Conservation (phyloP, 2,113 vertebrate genomes). For the Cyanocitta stelleri region DNA sequence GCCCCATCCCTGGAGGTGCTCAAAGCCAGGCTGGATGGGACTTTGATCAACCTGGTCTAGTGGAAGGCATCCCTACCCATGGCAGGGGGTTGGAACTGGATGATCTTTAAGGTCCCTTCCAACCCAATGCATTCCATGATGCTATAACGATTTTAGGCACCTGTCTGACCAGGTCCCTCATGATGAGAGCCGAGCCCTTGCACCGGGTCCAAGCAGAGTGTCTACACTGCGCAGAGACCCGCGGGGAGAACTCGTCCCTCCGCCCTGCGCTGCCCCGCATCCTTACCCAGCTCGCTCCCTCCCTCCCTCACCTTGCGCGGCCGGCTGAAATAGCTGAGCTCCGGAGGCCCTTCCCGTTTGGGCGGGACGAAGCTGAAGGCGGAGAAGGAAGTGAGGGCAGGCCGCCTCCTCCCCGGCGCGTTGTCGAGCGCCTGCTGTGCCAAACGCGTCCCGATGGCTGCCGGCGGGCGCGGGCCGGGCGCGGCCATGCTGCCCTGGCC, state of each 20-base stretch:
- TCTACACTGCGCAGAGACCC: rapidly evolving
- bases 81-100: background rate
- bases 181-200: background rate
- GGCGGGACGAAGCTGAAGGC: slow-evolving; percentile 57
- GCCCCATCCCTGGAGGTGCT: background rate
- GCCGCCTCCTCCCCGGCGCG: background rate
- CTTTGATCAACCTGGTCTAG: too few species aligned
- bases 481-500: background rate
- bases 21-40: rapidly evolving
- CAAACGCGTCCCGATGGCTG: rapidly evolving
- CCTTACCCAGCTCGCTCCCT: rapidly evolving
- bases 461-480: background rate
- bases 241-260: rapidly evolving
- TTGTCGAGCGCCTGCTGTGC: background rate
- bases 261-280: rapidly evolving
- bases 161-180: background rate
- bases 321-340: slow-evolving; percentile 64
- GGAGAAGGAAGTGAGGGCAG: slow-evolving; percentile 5
- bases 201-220: rapidly evolving
- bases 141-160: background rate
- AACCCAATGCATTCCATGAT: background rate
- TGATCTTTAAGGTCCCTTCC: background rate
- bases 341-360: slow-evolving; percentile 34
- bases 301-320: background rate
- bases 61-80: background rate